A percentile compares a stretch with the other conserved stretches of the same genome.
Conservation (phyloP, 2,113 vertebrate genomes). For the Zosterops hypoxanthus region DNA sequence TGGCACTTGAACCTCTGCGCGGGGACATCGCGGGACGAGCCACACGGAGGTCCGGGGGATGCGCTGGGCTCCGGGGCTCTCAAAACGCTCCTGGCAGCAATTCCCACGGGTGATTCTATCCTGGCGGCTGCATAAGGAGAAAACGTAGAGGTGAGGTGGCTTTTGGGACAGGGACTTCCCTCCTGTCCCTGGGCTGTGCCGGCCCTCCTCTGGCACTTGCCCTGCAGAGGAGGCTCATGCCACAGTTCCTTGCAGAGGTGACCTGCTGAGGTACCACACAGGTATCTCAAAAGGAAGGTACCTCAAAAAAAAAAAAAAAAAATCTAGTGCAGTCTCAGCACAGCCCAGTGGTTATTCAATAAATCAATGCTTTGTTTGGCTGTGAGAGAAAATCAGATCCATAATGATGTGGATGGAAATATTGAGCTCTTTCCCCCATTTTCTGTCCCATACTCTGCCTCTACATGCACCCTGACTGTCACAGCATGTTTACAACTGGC, state of each 20-base stretch:
- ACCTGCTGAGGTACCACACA: background rate
- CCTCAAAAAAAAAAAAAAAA: too few relatives aligned
- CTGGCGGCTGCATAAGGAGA: background rate
- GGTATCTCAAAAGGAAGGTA: background rate
- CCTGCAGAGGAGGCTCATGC: background rate
- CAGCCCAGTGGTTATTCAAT: background rate
- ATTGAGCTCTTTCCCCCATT: background rate
- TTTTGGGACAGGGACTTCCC: background rate
- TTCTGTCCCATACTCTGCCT: background rate
- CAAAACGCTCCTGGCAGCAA: background rate
- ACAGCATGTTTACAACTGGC: fast-evolving
- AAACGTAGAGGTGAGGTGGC: background rate
- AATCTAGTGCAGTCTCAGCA: background rate
- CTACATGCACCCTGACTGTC: background rate
- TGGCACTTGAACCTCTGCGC: background rate
- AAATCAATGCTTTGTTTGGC: background rate
- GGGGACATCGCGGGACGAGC: background rate
- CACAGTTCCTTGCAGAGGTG: background rate
- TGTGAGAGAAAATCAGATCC: background rate
- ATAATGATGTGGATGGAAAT: background rate
- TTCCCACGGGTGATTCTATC: background rate
- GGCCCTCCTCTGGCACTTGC: background rate
- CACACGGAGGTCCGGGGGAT: fast-evolving
- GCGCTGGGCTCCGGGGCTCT: background rate
- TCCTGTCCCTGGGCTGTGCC: background rate